These are phyloP conservation scores for Cydia splendana DNA, from an alignment of 1,140 invertebrate genomes.

Conservation along the genomic window DNA sequence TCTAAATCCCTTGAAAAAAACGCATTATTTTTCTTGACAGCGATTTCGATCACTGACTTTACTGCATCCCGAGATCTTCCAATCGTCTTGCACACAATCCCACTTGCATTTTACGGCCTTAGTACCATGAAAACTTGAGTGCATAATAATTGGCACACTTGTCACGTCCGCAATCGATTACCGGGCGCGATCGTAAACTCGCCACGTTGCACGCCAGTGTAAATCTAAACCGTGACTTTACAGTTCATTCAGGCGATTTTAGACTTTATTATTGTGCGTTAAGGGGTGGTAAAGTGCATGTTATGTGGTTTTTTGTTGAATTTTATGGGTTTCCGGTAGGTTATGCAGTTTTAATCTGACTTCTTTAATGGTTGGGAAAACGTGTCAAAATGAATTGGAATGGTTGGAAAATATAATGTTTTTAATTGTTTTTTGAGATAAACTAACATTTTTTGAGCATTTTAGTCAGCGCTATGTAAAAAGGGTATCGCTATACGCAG, in stretches of 20 bases:
- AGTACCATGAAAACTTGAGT: conserved; percentile 24
- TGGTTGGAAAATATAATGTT: background rate
- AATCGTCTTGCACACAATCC: background rate
- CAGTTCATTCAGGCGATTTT: background rate
- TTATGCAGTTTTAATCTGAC: conserved; percentile 13
- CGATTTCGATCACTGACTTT: too few relatives aligned
- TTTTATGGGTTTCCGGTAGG: background rate
- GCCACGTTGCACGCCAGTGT: conserved; percentile 29
- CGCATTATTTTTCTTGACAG: too few relatives aligned
- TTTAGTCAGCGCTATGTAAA: too few relatives aligned
- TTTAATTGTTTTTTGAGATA: too few relatives aligned
- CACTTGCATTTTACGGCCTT: conserved; percentile 7
- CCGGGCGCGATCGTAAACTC: conserved; percentile 16
- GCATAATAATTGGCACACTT: conserved; percentile 27
- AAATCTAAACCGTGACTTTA: background rate
- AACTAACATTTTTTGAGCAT: too few relatives aligned
- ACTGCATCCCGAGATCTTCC: background rate
- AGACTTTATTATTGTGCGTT: background rate
- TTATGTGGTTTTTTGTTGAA: background rate
- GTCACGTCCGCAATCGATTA: conserved; percentile 30
- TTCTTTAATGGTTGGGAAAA: conserved; percentile 2
- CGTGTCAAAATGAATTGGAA: background rate
- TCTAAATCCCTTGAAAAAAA: too few relatives aligned
- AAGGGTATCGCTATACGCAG: too few relatives aligned
- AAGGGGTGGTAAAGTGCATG: background rate